phyloP scores from a whole-genome alignment of 2,888 invertebrate species.

The Drosophila mercatorum region DNA sequence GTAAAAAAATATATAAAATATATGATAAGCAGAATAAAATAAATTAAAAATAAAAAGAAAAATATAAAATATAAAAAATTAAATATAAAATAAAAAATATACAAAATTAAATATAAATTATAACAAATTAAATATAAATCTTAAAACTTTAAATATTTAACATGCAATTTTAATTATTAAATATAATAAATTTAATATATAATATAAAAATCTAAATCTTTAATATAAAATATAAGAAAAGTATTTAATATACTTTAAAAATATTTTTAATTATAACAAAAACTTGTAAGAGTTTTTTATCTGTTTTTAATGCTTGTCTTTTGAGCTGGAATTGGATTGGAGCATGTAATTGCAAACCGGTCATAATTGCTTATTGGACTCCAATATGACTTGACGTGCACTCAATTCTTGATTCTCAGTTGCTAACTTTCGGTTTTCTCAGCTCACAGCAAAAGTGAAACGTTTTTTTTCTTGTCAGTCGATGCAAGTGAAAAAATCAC shows the following conservation, averaged over 20 bases:
- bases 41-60: background rate
- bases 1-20: background rate
- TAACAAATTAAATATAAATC: background rate
- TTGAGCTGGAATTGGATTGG: background rate
- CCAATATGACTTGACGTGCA: slow-evolving; percentile 43
- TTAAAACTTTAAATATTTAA: background rate
- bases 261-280: background rate
- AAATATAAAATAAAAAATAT: background rate
- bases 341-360: slow-evolving; percentile 57
- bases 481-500: slow-evolving; percentile 33
- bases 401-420: slow-evolving; percentile 56
- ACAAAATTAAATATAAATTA: too few relatives aligned
- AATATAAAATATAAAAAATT: background rate
- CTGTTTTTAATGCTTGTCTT: background rate
- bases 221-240: too few relatives aligned
- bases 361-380: slow-evolving; percentile 58
- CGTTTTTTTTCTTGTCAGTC: slow-evolving; percentile 16
- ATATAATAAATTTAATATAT: too few relatives aligned
- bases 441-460: slow-evolving; percentile 61
- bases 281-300: background rate
- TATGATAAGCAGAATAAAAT: background rate
- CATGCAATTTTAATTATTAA: too few relatives aligned
- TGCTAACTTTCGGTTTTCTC: slow-evolving; percentile 69
- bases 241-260: too few relatives aligned
- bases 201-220: too few relatives aligned